Conservation (phyloP, 23 tunicate genomes). For the Botrylloides violaceus region DNA sequence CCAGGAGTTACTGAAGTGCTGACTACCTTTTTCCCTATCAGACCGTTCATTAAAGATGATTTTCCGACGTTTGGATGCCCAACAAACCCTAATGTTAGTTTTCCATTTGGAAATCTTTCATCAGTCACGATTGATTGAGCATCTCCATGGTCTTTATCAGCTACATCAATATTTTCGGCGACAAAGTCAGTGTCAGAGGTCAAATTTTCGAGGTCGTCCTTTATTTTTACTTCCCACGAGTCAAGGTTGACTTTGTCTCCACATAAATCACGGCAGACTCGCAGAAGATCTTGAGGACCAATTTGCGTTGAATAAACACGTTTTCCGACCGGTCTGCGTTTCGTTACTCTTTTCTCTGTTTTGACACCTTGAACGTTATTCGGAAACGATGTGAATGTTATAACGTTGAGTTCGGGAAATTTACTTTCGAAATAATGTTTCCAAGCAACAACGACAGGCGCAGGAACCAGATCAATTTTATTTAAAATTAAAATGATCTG, state of each 20-base stretch:
- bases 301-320: slow-evolving; percentile 74
- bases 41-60: slow-evolving; percentile 89
- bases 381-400: slow-evolving; percentile 80
- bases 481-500: slow-evolving; percentile 67
- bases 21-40: slow-evolving; percentile 86
- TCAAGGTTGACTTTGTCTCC: slow-evolving; percentile 64
- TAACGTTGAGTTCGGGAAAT: slow-evolving; percentile 61
- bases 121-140: neutral
- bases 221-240: slow-evolving; percentile 69
- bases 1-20: slow-evolving; percentile 95
- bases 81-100: slow-evolving; percentile 62
- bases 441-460: slow-evolving; percentile 73
- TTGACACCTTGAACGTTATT: slow-evolving; percentile 35
- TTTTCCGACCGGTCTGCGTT: slow-evolving; percentile 28
- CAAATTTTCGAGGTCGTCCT: slow-evolving; percentile 29
- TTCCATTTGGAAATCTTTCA: slow-evolving; percentile 35
- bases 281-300: slow-evolving; percentile 67
- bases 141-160: neutral
- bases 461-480: slow-evolving; percentile 90
- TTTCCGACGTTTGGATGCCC: slow-evolving; percentile 98
- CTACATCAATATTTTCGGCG: neutral
- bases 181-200: neutral
- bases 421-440: slow-evolving; percentile 58
- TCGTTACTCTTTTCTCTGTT: slow-evolving; percentile 20
- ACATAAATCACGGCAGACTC: slow-evolving; percentile 46